phyloP scores from a whole-genome alignment of 2,797 vertebrate genomes.

The Lagothrix lagotricha region DNA sequence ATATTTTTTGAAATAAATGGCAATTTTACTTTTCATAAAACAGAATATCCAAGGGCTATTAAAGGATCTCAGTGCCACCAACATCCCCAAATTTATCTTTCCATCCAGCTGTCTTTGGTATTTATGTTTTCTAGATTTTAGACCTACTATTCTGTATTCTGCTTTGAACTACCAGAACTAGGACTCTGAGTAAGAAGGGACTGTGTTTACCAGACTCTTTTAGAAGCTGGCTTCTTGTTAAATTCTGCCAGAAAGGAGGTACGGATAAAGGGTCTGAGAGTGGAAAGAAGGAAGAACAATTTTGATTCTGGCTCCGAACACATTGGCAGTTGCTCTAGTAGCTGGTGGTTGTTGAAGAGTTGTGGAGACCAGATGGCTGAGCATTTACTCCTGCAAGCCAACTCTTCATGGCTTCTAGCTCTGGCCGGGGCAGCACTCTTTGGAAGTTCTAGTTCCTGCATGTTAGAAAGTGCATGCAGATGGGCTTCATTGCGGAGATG shows the following conservation, averaged over 20 bases:
- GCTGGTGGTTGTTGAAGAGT: background rate
- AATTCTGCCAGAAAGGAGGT: slow-evolving; percentile 42
- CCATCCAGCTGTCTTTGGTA: background rate
- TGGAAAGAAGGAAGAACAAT: background rate
- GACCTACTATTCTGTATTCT: background rate
- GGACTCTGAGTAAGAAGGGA: background rate
- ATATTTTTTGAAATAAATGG: background rate
- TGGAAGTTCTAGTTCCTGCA: background rate
- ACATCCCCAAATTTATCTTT: background rate
- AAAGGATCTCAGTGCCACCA: background rate
- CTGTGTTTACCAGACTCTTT: background rate
- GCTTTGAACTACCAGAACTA: background rate
- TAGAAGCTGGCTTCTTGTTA: slow-evolving; percentile 24
- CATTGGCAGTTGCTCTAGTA: background rate
- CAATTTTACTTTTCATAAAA: slow-evolving; percentile 6
- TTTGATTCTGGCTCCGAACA: background rate
- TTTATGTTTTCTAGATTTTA: background rate
- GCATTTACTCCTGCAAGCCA: background rate
- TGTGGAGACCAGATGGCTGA: slow-evolving; percentile 28
- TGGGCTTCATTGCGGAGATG: background rate
- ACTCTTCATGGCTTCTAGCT: background rate
- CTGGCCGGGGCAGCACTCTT: background rate
- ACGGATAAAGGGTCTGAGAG: background rate
- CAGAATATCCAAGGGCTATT: background rate
- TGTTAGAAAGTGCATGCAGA: background rate